phyloP scores from a whole-genome alignment of 2,113 vertebrate genomes.

The Empidonax alnorum region DNA sequence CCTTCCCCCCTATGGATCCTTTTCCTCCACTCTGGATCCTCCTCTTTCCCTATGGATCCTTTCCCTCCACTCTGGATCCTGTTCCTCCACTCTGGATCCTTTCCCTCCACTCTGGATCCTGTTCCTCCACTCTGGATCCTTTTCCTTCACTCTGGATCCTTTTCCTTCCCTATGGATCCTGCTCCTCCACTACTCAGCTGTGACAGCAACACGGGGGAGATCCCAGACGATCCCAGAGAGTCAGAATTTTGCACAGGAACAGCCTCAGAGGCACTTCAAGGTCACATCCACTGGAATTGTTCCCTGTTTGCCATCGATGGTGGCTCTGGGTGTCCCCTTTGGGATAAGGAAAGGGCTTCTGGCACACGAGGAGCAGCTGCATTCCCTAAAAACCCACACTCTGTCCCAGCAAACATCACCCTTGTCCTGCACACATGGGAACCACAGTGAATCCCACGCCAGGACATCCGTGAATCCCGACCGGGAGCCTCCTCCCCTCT shows the following conservation, averaged over 20 bases:
- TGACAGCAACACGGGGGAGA: background rate
- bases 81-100: no score
- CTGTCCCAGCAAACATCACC: background rate
- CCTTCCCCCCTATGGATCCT: background rate
- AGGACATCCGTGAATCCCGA: accelerated
- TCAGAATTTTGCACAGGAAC: background rate
- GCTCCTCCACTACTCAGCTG: background rate
- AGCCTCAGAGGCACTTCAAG: background rate
- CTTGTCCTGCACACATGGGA: background rate
- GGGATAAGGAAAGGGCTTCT: background rate
- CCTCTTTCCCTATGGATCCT: background rate
- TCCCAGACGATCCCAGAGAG: background rate
- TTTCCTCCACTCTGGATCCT: background rate
- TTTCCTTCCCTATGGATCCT: background rate
- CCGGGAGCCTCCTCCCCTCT: accelerated
- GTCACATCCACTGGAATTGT: background rate
- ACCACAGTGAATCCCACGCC: accelerated
- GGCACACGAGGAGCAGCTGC: background rate
- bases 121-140: no score
- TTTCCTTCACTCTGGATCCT: background rate
- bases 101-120: no score
- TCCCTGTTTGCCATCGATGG: accelerated
- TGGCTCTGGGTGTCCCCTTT: accelerated
- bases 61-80: no score
- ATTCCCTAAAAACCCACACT: background rate